Conservation (phyloP, 2,113 vertebrate genomes). For the Zosterops hypoxanthus region DNA sequence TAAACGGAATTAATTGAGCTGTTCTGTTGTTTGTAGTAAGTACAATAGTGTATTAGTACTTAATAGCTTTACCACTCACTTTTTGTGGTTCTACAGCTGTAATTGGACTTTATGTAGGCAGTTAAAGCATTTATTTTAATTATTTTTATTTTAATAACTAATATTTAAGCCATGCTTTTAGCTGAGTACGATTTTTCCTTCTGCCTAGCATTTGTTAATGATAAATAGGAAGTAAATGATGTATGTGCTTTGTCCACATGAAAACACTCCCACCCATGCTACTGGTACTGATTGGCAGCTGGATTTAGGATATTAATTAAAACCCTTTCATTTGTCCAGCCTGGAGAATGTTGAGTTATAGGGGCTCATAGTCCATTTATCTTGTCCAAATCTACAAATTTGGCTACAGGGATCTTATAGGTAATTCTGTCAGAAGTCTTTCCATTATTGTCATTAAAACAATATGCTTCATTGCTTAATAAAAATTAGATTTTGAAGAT, state of each 20-base stretch:
- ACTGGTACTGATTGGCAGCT: not conserved
- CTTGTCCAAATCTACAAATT: not conserved
- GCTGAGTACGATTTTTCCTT: not conserved
- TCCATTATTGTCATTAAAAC: not conserved
- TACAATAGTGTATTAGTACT: not conserved
- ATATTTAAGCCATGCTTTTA: not conserved
- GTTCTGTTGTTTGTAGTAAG: not conserved
- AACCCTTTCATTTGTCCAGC: not conserved
- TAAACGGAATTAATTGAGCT: conserved; percentile 31
- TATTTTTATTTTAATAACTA: not conserved
- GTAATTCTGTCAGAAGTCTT: not conserved
- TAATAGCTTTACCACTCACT: not conserved
- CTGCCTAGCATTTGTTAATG: not conserved
- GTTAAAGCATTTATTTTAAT: not conserved
- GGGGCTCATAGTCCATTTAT: not conserved
- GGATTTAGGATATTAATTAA: not conserved
- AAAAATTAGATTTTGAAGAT: not conserved
- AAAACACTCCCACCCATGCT: not conserved
- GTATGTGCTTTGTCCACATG: not conserved
- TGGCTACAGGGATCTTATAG: not conserved
- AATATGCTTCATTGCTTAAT: not conserved
- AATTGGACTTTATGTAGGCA: not conserved
- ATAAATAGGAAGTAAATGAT: not conserved
- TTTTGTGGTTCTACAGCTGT: not conserved
- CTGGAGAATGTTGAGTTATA: not conserved